These are phyloP conservation scores for Strigops habroptila DNA, from an alignment of 2,113 vertebrate genomes.

Conservation along the genomic window DNA sequence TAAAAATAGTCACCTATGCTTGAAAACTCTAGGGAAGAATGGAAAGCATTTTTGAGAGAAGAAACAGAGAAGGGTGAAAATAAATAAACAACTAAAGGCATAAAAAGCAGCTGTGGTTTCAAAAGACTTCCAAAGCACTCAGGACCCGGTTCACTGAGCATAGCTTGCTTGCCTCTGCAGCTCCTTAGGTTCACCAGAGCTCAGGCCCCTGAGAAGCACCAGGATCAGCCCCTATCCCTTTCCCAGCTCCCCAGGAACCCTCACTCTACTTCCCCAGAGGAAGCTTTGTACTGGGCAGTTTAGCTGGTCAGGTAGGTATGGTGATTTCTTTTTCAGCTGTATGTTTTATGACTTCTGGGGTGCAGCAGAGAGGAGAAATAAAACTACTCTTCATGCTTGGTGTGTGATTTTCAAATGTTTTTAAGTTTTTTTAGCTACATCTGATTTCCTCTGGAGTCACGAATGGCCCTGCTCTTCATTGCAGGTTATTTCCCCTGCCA, in stretches of 20 bases:
- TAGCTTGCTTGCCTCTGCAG: neutral
- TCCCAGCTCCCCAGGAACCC: neutral
- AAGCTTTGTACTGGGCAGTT: neutral
- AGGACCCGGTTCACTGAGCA: accelerated
- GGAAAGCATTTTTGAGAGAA: neutral
- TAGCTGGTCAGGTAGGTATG: neutral
- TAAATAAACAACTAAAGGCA: neutral
- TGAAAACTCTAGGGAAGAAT: neutral
- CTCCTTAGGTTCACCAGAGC: neutral
- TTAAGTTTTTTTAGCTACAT: neutral
- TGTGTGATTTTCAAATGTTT: neutral
- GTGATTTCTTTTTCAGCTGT: constrained; percentile 35
- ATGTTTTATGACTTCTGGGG: neutral
- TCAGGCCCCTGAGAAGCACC: neutral
- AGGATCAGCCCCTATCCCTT: neutral
- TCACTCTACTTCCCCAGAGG: neutral
- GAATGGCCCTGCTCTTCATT: neutral
- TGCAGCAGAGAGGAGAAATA: neutral
- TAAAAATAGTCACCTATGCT: neutral
- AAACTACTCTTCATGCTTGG: neutral
- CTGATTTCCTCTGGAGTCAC: neutral
- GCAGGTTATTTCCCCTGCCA: neutral
- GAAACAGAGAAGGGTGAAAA: neutral
- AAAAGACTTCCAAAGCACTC: neutral
- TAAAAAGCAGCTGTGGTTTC: neutral